Conservation (phyloP, 2,888 invertebrate genomes). For the Eumerus sabulonum region DNA sequence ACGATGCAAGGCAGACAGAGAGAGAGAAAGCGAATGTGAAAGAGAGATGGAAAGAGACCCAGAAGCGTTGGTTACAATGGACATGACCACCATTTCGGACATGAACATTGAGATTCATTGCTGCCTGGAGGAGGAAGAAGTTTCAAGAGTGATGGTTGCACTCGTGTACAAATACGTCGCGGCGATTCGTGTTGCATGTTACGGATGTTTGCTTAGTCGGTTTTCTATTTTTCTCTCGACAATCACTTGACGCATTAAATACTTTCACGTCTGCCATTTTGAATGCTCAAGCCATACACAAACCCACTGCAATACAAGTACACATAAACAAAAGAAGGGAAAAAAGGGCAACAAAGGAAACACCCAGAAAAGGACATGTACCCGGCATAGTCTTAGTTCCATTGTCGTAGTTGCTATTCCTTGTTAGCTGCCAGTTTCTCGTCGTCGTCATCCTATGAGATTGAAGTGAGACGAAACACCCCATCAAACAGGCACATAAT, state of each 20-base stretch:
- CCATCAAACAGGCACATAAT: conserved; percentile 37
- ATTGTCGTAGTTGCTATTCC: conserved; percentile 19
- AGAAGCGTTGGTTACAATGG: conserved; percentile 66
- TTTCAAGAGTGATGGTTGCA: conserved; percentile 41
- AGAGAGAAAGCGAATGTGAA: conserved; percentile 9
- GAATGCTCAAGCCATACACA: conserved; percentile 53
- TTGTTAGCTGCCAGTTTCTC: conserved; percentile 18
- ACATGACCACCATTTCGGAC: conserved; percentile 65
- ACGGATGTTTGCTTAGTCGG: conserved; percentile 29
- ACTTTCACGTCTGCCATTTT: conserved; percentile 61
- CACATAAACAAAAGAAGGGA: conserved; percentile 9
- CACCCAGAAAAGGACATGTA: conserved; percentile 44
- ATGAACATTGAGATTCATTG: conserved; percentile 68
- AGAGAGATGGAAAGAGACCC: conserved; percentile 21
- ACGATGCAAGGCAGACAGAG: conserved; percentile 31
- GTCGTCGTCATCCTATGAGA: conserved; percentile 53
- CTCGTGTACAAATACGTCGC: no score
- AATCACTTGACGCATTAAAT: conserved; percentile 45
- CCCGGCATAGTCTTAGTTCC: conserved; percentile 6
- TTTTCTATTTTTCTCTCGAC: conserved; percentile 6
- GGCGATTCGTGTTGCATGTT: conserved; percentile 57
- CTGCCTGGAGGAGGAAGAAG: conserved; percentile 35
- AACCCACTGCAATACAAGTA: conserved; percentile 28
- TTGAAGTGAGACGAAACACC: conserved; percentile 67
- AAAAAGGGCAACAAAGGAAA: conserved; percentile 9